A percentile compares a stretch with the other conserved stretches of the same genome.
These are phyloP conservation scores for Mugil cephalus DNA, from an alignment of 2,113 vertebrate species.

Conservation along the genomic window DNA sequence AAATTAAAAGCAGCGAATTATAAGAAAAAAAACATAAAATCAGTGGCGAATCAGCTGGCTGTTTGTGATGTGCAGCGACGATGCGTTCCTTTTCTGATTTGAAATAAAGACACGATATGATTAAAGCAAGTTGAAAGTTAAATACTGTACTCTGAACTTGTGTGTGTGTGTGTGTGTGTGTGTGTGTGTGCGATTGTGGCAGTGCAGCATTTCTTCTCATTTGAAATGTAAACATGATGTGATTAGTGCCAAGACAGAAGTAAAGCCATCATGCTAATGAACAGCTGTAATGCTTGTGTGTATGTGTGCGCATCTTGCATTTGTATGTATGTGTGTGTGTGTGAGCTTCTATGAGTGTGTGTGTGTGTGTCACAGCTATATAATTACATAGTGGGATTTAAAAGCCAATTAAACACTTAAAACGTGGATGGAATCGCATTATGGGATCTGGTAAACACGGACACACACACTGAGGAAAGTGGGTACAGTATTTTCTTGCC, in stretches of 20 bases:
- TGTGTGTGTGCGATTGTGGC: slow-evolving; percentile 20
- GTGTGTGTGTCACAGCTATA: slow-evolving; percentile 62
- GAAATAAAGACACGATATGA: slow-evolving; percentile 63
- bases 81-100: slow-evolving; percentile 43
- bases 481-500: slow-evolving; percentile 64
- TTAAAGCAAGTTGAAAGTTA: slow-evolving; percentile 62
- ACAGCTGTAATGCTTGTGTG: slow-evolving; percentile 70
- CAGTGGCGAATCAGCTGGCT: slow-evolving; percentile 55
- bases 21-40: slow-evolving; percentile 60
- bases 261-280: slow-evolving; percentile 79
- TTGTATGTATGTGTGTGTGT: slow-evolving; percentile 21
- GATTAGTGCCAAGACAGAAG: slow-evolving; percentile 71
- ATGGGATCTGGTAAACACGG: slow-evolving; percentile 66
- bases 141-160: slow-evolving; percentile 5
- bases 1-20: slow-evolving; percentile 63
- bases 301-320: slow-evolving; percentile 2
- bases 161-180: slow-evolving; percentile 13
- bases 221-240: slow-evolving; percentile 78
- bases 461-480: slow-evolving; percentile 41
- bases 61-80: slow-evolving; percentile 19
- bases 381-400: slow-evolving; percentile 80
- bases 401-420: slow-evolving; percentile 83
- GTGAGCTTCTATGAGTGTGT: slow-evolving; percentile 26
- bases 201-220: slow-evolving; percentile 60
- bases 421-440: slow-evolving; percentile 79